phyloP scores from a whole-genome alignment of 2,113 vertebrate species.

The Ranitomeya variabilis region DNA sequence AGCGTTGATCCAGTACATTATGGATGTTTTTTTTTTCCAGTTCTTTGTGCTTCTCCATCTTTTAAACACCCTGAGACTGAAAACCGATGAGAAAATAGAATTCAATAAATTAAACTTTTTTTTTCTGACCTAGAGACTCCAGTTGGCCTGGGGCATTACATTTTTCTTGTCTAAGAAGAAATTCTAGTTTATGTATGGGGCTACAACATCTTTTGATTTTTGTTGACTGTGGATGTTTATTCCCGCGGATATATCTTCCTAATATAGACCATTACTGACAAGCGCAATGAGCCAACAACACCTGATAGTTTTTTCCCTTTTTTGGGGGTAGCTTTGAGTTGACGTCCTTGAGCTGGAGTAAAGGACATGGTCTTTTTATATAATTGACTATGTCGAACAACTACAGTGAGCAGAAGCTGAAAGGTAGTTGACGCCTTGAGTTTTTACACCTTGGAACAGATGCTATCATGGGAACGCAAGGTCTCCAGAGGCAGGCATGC shows the following conservation, averaged over 20 bases:
- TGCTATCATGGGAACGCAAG: conserved; percentile 37
- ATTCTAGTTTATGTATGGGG: background rate
- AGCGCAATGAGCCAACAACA: conserved; percentile 3
- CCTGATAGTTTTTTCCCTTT: background rate
- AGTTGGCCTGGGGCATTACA: conserved; percentile 32
- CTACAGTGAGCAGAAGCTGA: conserved; percentile 9
- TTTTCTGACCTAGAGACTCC: conserved; percentile 5
- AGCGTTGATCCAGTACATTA: background rate
- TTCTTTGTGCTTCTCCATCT: background rate
- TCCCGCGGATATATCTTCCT: background rate
- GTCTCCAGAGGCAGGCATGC: conserved; percentile 44
- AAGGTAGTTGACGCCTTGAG: conserved; percentile 9
- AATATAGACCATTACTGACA: background rate
- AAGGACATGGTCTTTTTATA: conserved; percentile 1
- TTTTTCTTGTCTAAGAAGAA: background rate
- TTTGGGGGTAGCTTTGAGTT: background rate
- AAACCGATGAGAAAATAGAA: conserved; percentile 38
- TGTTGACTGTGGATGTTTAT: background rate
- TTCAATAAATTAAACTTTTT: conserved; percentile 28
- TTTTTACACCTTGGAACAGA: conserved; percentile 49
- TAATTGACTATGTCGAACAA: background rate
- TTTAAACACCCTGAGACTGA: background rate
- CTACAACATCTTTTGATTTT: background rate
- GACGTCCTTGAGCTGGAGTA: conserved; percentile 37
- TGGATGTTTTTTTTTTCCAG: background rate